These are phyloP conservation scores for Akabosia matsudoensis DNA, from an alignment of 1,140 invertebrate genomes.

Conservation along the genomic window DNA sequence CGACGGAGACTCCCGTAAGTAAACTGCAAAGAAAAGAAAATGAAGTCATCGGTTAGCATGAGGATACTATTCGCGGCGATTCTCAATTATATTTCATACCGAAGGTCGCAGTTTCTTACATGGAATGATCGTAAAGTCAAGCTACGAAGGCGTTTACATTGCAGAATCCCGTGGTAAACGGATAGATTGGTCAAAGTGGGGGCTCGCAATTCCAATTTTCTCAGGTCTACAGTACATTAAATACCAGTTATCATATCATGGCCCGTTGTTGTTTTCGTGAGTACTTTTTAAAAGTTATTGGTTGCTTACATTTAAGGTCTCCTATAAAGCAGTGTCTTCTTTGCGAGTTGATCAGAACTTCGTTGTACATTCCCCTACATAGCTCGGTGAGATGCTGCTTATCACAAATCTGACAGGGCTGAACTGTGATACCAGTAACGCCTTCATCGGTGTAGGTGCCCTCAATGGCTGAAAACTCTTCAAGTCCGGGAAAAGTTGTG, in stretches of 20 bases:
- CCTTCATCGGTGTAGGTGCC: conserved; percentile 29
- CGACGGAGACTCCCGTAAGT: conserved; percentile 29
- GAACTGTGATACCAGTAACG: conserved; percentile 23
- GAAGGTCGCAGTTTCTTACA: conserved; percentile 4
- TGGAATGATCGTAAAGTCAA: conserved; percentile 32
- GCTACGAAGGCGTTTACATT: conserved; percentile 18
- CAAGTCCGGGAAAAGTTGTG: conserved; percentile 12
- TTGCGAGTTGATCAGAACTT: conserved; percentile 25
- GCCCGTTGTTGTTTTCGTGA: too few relatives aligned
- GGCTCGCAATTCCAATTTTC: conserved; percentile 28
- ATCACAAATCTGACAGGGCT: conserved; percentile 21
- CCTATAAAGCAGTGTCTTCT: conserved; percentile 22
- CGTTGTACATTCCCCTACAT: conserved; percentile 31
- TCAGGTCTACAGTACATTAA: conserved; percentile 23
- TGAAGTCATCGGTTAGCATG: not conserved
- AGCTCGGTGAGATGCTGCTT: conserved; percentile 31
- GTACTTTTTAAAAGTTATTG: not conserved
- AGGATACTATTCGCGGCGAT: not conserved
- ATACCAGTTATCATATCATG: too few relatives aligned
- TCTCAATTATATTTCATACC: not conserved
- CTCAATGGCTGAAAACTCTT: conserved; percentile 32
- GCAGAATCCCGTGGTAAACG: conserved; percentile 24
- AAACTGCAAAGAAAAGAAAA: conserved; percentile 23
- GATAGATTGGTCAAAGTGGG: conserved; percentile 31
- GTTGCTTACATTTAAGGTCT: conserved; percentile 20